A percentile compares a stretch with the other conserved stretches of the same genome.
Evolutionary conservation across 2,888 invertebrate species (phyloP).

Genomic region (Stomorhina lunata): DNA sequence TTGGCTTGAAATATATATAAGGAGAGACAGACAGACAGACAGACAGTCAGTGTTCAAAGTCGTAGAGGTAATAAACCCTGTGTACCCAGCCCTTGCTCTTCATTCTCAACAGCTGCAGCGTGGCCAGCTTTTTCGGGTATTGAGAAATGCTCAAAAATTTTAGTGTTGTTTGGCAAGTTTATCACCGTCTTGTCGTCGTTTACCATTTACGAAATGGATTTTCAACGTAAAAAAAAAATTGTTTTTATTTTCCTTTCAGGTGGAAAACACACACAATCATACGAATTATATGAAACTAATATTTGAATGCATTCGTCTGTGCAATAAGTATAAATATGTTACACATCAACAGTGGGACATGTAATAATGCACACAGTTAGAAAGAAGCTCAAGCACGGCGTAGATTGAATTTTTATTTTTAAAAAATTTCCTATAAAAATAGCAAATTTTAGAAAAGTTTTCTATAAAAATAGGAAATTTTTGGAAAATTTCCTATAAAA

Average conservation of each 20-base stretch:
- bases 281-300: conserved; percentile 18
- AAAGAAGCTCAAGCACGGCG: too few species aligned
- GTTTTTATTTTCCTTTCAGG: background rate
- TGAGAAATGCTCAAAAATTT: conserved; percentile 4
- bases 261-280: background rate
- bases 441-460: too few species aligned
- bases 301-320: conserved; percentile 22
- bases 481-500: too few species aligned
- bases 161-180: conserved; percentile 53
- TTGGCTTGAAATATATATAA: too few species aligned
- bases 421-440: too few species aligned
- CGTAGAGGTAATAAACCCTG: conserved; percentile 28
- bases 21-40: too few species aligned
- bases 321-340: background rate
- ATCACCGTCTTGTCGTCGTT: conserved; percentile 66
- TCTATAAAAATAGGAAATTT: too few species aligned
- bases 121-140: conserved; percentile 32
- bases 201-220: conserved; percentile 70
- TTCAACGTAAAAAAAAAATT: conserved; percentile 25
- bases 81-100: background rate
- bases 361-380: background rate
- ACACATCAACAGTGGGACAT: background rate
- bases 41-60: background rate
- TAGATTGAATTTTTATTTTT: too few species aligned
- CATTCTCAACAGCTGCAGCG: too few species aligned